Base-by-base conservation (phyloP, 92 coral and sea anemone genomes). In the Plumapathes pennacea region DNA sequence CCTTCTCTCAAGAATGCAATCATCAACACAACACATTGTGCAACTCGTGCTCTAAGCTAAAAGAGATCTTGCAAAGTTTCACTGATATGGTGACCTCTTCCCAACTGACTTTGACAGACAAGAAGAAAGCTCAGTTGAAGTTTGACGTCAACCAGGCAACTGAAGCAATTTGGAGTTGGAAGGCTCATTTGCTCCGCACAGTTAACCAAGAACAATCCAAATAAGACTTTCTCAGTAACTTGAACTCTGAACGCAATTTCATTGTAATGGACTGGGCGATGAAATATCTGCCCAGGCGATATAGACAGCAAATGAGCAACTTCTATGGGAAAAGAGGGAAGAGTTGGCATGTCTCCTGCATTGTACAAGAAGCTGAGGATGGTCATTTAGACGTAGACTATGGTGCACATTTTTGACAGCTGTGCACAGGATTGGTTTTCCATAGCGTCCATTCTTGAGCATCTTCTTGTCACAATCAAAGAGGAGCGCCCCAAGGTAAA, bases 221-320 rank as follows among this genome's bases (percentile, higher is more conserved):
- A 42, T 72, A 78, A 43, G 78, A 69, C n/a, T 15, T 59, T 7
- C 77, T 47, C 2, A 36, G 26, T 5, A 10, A 48, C 14, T 60
- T 47, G 18, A 60, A 45, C 41, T 29, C 50, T 38, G 25, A 41
- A 39, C 32, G 57, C 59, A 54, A 61, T 17, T 18, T 78, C 11
- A 60, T 78, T 32, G 70, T 77, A 20, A 68, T 68, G n/a, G 78
- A 77, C 61, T 77, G 84, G 78, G 74, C 77, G 18, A 68, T 60
- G 77, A 77, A 69, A 41, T 31, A 68, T n/a, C 15, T 77, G 23
- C 84, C 77, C 5, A 69, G 50, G 67, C 17, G 20, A 11, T 77
- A 50, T 30, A 60, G 84, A 57, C 77, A 77, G 40, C 65, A 71
- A 30, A 77, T 51, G 60, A 44, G 51, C 44, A 71, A 60, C 17